Evolutionary conservation across 2,113 vertebrate genomes (phyloP).

Genomic region (Sapayoa aenigma): DNA sequence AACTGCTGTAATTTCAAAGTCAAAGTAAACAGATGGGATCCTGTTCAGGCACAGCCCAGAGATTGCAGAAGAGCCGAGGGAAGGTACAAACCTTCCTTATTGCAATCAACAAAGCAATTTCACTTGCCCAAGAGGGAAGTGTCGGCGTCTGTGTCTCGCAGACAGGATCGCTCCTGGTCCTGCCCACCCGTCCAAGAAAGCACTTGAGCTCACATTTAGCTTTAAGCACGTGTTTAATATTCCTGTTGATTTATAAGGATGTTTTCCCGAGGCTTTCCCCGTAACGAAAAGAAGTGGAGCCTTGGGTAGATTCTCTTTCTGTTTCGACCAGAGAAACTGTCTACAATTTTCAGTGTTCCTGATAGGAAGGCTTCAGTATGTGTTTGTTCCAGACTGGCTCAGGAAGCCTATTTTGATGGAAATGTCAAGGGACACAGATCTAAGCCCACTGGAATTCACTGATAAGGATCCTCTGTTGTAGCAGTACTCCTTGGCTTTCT

Average conservation of each 20-base stretch:
- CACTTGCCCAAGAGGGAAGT: background rate
- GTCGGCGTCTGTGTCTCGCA: background rate
- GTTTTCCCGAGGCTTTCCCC: background rate
- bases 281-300: background rate
- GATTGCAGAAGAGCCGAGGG: background rate
- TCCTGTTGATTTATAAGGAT: background rate
- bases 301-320: background rate
- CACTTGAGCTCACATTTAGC: fast-evolving
- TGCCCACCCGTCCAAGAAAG: background rate
- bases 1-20: background rate
- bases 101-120: background rate
- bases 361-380: background rate
- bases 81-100: background rate
- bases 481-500: background rate
- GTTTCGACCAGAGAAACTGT: background rate
- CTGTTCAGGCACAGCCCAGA: constrained; percentile 29
- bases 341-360: background rate
- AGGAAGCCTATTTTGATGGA: constrained; percentile 1
- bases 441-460: constrained; percentile 21
- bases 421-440: background rate
- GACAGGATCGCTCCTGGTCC: background rate
- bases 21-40: constrained; percentile 38
- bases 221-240: background rate
- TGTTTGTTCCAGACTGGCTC: background rate
- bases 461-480: constrained; percentile 10